Evolutionary conservation across 2,888 invertebrate genomes (phyloP).

Genomic region (Alloscopus bannaensis): DNA sequence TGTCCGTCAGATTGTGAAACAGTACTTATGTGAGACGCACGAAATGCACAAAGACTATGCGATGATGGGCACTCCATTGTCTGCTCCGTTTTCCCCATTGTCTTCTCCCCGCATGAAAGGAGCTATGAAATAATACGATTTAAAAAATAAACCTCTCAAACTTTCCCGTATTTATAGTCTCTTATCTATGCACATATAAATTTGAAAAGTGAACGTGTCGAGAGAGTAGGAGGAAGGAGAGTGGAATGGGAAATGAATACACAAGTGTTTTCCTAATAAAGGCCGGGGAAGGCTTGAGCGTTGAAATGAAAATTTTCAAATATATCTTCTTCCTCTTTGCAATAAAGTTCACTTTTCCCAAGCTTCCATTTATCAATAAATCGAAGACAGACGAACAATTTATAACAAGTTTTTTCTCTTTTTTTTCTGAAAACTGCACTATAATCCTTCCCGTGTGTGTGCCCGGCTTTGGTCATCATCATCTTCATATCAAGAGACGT

Average conservation of each 20-base stretch:
- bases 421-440: no score
- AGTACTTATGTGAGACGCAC: conserved; percentile 3
- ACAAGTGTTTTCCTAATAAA: conserved; percentile 4
- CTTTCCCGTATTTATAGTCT: no score
- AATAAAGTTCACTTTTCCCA: no score
- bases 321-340: not conserved
- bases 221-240: no score
- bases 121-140: no score
- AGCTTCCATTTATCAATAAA: no score
- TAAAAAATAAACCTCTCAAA: no score
- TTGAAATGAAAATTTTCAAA: not conserved
- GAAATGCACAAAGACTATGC: not conserved
- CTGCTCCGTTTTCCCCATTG: not conserved
- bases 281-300: not conserved
- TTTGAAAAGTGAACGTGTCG: no score
- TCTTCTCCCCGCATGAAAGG: not conserved
- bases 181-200: no score
- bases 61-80: conserved; percentile 6
- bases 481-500: not conserved
- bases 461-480: not conserved
- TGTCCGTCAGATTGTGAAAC: conserved; percentile 16
- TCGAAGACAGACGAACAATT: no score
- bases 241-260: not conserved
- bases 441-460: conserved; percentile 6
- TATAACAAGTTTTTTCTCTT: no score